Conservation (phyloP, 2,113 vertebrate genomes). For the Bufo gargarizans region DNA sequence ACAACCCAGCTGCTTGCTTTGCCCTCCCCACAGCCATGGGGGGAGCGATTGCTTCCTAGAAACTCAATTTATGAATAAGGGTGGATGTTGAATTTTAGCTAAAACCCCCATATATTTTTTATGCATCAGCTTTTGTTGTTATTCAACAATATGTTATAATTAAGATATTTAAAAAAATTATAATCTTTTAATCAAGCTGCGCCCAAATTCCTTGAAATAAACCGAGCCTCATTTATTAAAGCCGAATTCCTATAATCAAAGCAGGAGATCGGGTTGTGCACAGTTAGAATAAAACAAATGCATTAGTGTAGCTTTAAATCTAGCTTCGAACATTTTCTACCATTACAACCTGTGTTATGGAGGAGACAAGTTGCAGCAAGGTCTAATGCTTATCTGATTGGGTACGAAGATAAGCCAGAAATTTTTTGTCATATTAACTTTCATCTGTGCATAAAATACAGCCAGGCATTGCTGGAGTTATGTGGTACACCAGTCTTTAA, state of each 20-base stretch:
- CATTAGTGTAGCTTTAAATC: constrained; percentile 70
- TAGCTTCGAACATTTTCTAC: constrained; percentile 69
- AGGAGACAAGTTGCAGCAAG: constrained; percentile 64
- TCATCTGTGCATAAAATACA: constrained; percentile 68
- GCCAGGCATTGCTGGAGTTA: constrained; percentile 67
- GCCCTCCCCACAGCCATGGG: constrained; percentile 87
- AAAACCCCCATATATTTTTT: constrained; percentile 59
- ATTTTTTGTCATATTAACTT: constrained; percentile 64
- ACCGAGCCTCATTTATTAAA: constrained; percentile 21
- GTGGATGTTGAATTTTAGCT: constrained; percentile 79
- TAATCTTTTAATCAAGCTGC: neutral
- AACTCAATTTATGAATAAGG: constrained; percentile 85
- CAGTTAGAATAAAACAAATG: constrained; percentile 70
- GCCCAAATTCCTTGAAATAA: neutral
- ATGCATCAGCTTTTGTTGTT: neutral
- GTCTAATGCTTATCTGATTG: constrained; percentile 71
- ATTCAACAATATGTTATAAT: neutral
- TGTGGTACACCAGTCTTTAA: constrained; percentile 66
- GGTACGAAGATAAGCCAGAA: constrained; percentile 68
- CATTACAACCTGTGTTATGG: constrained; percentile 69
- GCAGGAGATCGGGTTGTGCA: constrained; percentile 58
- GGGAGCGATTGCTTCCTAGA: constrained; percentile 84
- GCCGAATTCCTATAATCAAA: constrained; percentile 17
- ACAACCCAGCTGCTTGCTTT: constrained; percentile 99
- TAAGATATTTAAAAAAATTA: constrained; percentile 65